These are phyloP conservation scores for Sebastes fasciatus DNA, from an alignment of 2,113 vertebrate genomes.

Conservation along the genomic window DNA sequence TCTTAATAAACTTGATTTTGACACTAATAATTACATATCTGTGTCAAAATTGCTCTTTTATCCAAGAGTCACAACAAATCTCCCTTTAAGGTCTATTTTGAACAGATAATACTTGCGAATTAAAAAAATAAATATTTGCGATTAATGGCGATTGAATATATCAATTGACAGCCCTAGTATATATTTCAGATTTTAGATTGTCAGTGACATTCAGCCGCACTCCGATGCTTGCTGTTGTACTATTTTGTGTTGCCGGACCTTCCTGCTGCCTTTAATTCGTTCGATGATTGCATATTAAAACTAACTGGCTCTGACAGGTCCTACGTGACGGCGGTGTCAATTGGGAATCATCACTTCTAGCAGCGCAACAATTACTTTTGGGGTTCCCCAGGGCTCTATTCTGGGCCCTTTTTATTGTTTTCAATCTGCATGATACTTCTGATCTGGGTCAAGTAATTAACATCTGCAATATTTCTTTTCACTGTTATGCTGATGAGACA, in stretches of 20 bases:
- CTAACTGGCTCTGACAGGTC: constrained; percentile 10
- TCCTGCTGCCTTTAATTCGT: constrained; percentile 5
- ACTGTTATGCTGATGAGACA: constrained; percentile 5
- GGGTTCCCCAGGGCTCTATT: constrained; percentile 50
- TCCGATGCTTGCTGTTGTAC: not conserved
- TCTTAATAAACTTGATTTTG: not conserved
- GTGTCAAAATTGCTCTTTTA: not conserved
- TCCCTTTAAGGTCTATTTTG: no score
- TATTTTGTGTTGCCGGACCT: not conserved
- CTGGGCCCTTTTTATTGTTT: constrained; percentile 46
- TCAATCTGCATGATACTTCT: constrained; percentile 13
- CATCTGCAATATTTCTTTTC: constrained; percentile 29
- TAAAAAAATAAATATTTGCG: no score
- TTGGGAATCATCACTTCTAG: not conserved
- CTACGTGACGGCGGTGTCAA: not conserved
- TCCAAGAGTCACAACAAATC: no score
- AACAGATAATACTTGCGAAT: no score
- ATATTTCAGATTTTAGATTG: not conserved
- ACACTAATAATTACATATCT: not conserved
- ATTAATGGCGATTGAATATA: no score
- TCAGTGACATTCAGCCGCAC: not conserved
- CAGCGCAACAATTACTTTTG: constrained; percentile 35
- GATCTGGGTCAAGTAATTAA: constrained; percentile 22
- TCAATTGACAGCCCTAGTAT: no score
- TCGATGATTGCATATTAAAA: constrained; percentile 33